A percentile compares a stretch with the other conserved stretches of the same genome.
Evolutionary conservation across 2,797 vertebrate genomes (phyloP).

Genomic region (Acrossocheilus fasciatus): DNA sequence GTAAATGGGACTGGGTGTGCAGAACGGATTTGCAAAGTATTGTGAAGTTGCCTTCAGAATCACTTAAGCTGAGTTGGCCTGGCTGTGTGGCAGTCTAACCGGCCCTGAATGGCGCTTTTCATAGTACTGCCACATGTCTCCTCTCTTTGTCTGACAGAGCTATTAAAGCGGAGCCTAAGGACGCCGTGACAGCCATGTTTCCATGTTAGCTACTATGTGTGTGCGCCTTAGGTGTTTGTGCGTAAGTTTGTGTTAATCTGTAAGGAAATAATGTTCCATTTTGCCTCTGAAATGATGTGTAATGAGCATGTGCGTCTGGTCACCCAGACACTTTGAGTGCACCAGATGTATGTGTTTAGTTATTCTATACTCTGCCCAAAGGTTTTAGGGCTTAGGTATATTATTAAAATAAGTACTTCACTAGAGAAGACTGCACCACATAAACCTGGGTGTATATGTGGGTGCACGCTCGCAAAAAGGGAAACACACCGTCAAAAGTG

Average conservation of each 20-base stretch:
- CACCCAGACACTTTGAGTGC: constrained; percentile 35
- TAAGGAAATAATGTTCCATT: constrained; percentile 54
- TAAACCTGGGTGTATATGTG: constrained; percentile 31
- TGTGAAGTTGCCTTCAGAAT: constrained; percentile 51
- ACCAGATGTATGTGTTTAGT: constrained; percentile 44
- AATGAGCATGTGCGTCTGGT: constrained; percentile 49
- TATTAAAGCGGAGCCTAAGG: constrained; percentile 50
- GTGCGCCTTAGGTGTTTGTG: constrained; percentile 41
- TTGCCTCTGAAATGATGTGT: constrained; percentile 39
- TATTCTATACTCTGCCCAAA: constrained; percentile 34
- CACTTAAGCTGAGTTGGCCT: constrained; percentile 50
- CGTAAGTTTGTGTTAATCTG: constrained; percentile 19
- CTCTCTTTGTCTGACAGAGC: constrained; percentile 55
- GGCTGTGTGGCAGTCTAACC: constrained; percentile 33
- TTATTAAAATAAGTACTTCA: constrained; percentile 54
- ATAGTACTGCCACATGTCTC: constrained; percentile 46
- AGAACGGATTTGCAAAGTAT: constrained; percentile 38
- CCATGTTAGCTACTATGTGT: constrained; percentile 41
- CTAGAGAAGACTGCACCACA: constrained; percentile 37
- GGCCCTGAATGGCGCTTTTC: constrained; percentile 59
- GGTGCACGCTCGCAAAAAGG: constrained; percentile 16
- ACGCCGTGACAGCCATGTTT: constrained; percentile 46
- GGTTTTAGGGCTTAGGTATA: constrained; percentile 44
- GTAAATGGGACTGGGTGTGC: constrained; percentile 47
- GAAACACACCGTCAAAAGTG: constrained; percentile 9